A percentile compares a stretch with the other conserved stretches of the same genome.
Evolutionary conservation across 2,797 vertebrate genomes (phyloP).

Genomic region (Schizopygopsis pylzovi): DNA sequence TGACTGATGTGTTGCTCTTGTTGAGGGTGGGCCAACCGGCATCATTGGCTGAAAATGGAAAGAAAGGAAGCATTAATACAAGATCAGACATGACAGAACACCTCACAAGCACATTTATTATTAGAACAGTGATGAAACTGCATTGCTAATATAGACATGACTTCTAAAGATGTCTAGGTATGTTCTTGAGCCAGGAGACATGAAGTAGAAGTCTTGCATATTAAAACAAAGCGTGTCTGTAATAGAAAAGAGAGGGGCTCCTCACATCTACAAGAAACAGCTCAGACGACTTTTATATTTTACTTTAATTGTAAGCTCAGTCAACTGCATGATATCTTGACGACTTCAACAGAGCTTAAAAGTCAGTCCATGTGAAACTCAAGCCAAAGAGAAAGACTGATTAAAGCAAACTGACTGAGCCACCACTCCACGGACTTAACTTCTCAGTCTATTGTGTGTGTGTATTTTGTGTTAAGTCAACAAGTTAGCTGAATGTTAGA

Average conservation of each 20-base stretch:
- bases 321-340: background rate
- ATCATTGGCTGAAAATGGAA: conserved; percentile 82
- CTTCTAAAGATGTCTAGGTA: background rate
- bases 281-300: background rate
- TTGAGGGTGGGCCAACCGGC: conserved; percentile 86
- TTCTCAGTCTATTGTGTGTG: background rate
- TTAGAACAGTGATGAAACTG: background rate
- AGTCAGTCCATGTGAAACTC: background rate
- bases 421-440: conserved; percentile 16
- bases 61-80: conserved; percentile 46
- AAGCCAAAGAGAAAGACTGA: background rate
- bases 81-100: conserved; percentile 28
- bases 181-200: conserved; percentile 9
- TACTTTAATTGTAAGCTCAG: background rate
- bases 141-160: conserved; percentile 31
- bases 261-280: background rate
- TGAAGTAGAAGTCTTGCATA: background rate
- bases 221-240: background rate
- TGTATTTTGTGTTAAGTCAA: background rate
- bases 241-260: background rate
- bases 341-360: background rate
- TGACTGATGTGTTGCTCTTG: conserved; percentile 81
- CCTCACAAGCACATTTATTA: background rate
- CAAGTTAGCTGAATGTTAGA: conserved; percentile 50
- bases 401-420: background rate